Conservation (phyloP, 2,888 invertebrate genomes). For the Homarus gammarus region DNA sequence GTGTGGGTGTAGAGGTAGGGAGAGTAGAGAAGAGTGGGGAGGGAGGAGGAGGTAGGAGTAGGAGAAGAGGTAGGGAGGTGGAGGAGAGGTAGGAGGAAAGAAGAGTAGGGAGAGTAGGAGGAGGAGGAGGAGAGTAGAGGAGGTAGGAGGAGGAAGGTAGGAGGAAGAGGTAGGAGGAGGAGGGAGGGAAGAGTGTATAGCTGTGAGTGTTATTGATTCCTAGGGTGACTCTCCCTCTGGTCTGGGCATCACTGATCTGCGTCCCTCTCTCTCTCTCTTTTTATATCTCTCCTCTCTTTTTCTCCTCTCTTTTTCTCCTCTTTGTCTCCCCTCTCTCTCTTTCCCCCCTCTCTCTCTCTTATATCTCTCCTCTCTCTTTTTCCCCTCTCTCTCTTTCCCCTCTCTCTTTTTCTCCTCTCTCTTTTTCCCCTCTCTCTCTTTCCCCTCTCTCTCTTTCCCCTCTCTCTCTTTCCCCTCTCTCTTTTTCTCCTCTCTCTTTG, state of each 20-base stretch:
- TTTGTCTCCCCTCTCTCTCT: no score
- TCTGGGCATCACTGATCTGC: constrained; percentile 2
- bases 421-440: not conserved
- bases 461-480: constrained; percentile 32
- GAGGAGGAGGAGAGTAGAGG: not conserved
- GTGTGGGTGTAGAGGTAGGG: no score
- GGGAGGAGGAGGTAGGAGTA: no score
- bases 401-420: not conserved
- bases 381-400: not conserved
- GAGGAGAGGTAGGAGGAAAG: no score
- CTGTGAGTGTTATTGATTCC: constrained; percentile 20
- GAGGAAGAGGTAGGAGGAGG: not conserved
- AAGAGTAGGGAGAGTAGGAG: not conserved
- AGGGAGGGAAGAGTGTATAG: not conserved
- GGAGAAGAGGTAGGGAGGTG: no score
- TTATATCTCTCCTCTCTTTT: no score
- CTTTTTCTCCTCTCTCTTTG: constrained; percentile 24
- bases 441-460: not conserved
- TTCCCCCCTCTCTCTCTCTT: no score
- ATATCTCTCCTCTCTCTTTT: not conserved
- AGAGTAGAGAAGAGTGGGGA: no score
- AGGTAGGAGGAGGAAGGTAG: no score
- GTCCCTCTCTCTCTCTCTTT: not conserved
- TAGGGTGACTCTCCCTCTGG: constrained; percentile 7
- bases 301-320: no score